Conservation (phyloP, 2,888 invertebrate genomes). For the Oxystoma pomonae region DNA sequence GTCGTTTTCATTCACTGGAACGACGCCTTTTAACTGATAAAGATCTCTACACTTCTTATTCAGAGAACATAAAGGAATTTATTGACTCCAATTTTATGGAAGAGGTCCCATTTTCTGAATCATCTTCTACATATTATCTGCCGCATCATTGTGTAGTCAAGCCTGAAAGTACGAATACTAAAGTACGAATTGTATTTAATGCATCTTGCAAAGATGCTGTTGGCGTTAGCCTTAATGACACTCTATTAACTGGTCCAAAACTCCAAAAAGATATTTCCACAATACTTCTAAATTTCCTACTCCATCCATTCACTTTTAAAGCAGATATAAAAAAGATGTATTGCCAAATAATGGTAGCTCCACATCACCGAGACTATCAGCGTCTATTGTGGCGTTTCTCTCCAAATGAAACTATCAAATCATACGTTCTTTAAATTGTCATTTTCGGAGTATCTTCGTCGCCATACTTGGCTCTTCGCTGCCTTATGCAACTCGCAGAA, state of each 20-base stretch:
- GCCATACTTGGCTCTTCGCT: constrained; percentile 7
- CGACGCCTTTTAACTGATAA: constrained; percentile 7
- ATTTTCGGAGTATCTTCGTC: constrained; percentile 11
- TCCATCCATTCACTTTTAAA: constrained; percentile 2
- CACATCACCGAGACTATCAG: constrained; percentile 9
- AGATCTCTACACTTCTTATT: constrained; percentile 6
- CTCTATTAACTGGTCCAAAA: constrained; percentile 8
- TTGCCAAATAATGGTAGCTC: constrained; percentile 7
- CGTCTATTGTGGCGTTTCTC: constrained; percentile 9
- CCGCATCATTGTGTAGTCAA: constrained; percentile 29
- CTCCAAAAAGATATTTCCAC: constrained; percentile 7
- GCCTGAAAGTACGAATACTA: constrained; percentile 23
- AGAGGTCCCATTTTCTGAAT: neutral
- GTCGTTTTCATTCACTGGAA: constrained; percentile 16
- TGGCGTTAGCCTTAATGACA: constrained; percentile 16
- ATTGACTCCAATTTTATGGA: constrained; percentile 12
- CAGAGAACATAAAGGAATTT: constrained; percentile 21
- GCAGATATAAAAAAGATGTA: constrained; percentile 12
- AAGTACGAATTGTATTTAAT: constrained; percentile 27
- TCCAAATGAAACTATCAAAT: neutral
- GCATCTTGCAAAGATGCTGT: constrained; percentile 17
- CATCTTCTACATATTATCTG: constrained; percentile 14
- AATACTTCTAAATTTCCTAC: constrained; percentile 9
- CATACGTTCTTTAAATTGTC: constrained; percentile 5
- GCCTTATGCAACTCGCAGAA: constrained; percentile 4